Percentiles rank a stretch among this genome's conserved stretches.
Conservation (phyloP, 2,113 vertebrate genomes). For the Fulmarus glacialis region DNA sequence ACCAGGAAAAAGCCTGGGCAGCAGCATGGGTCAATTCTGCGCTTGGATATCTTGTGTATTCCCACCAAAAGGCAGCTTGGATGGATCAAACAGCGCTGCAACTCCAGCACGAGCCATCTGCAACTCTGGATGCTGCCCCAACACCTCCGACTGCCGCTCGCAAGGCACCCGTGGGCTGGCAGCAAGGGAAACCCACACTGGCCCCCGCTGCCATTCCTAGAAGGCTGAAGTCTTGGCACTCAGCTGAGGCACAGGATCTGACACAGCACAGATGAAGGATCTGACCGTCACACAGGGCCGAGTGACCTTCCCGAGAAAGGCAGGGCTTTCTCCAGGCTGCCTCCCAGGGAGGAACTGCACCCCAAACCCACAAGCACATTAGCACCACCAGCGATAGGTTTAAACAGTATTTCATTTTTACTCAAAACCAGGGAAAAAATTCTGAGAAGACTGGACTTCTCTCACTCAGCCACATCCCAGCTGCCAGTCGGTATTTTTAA, state of each 20-base stretch:
- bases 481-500: not conserved
- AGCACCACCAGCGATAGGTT: not conserved
- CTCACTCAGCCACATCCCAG: not conserved
- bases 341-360: not conserved
- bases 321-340: not conserved
- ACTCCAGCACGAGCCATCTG: accelerated
- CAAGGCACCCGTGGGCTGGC: not conserved
- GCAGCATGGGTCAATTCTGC: not conserved
- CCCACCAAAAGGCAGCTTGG: not conserved
- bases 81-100: not conserved
- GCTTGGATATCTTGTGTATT: accelerated
- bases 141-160: accelerated
- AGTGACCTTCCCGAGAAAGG: not conserved
- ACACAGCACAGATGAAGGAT: not conserved
- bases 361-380: accelerated
- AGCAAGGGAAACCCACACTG: not conserved
- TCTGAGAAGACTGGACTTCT: accelerated
- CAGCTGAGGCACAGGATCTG: not conserved
- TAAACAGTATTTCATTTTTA: not conserved
- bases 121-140: accelerated
- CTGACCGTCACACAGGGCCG: accelerated
- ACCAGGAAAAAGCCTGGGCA: not conserved
- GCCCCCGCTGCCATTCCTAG: not conserved
- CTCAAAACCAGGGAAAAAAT: too few relatives aligned
- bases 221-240: not conserved